Evolutionary conservation across 2,888 invertebrate species (phyloP).

Genomic region (Drosophila macrothrix): DNA sequence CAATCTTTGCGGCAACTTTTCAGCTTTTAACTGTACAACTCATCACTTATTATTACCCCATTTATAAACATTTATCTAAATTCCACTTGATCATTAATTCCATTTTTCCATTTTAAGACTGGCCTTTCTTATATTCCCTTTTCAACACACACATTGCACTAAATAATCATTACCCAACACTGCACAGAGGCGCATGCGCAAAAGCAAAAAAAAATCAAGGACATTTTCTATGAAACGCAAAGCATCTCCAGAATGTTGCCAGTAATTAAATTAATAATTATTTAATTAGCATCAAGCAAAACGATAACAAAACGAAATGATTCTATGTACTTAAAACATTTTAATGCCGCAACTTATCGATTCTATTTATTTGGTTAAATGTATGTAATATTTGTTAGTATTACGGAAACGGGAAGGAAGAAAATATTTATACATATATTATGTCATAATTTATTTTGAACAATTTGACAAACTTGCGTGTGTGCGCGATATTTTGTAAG

Average conservation of each 20-base stretch:
- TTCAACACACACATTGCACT: conserved; percentile 4
- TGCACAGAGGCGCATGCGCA: conserved; percentile 44
- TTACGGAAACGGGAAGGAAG: conserved; percentile 17
- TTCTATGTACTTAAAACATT: conserved; percentile 74
- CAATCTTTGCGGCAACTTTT: conserved; percentile 23
- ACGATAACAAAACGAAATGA: conserved; percentile 42
- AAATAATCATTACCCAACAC: conserved; percentile 12
- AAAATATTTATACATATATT: conserved; percentile 47
- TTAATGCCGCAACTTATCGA: conserved; percentile 60
- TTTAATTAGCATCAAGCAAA: conserved; percentile 40
- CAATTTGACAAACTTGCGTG: conserved; percentile 60
- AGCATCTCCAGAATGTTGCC: conserved; percentile 72
- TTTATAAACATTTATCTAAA: conserved; percentile 1
- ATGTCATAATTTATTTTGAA: conserved; percentile 63
- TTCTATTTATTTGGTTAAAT: conserved; percentile 28
- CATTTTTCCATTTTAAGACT: conserved; percentile 4
- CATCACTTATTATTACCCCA: not conserved
- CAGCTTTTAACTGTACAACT: conserved; percentile 1
- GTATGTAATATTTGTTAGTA: conserved; percentile 26
- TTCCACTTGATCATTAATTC: not conserved
- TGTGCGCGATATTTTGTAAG: conserved; percentile 68
- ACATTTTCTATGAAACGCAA: conserved; percentile 52
- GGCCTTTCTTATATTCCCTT: conserved; percentile 1
- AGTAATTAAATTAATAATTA: conserved; percentile 55
- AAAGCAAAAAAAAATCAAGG: conserved; percentile 11